phyloP scores from a whole-genome alignment of 2,797 vertebrate species.

The Melanotaenia maccullochi region DNA sequence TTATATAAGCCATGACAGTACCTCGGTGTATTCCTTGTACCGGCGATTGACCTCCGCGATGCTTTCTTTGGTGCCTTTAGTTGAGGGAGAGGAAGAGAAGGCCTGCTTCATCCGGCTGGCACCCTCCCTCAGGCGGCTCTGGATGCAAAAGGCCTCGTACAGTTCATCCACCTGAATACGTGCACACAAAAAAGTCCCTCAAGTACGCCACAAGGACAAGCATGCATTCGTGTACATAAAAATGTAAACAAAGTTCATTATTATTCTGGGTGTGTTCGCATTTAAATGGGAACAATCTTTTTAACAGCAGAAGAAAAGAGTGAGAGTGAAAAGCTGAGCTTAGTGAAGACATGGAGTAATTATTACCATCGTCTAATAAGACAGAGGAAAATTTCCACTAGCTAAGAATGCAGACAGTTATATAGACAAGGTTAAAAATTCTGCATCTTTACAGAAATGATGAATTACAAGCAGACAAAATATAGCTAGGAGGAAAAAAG shows the following conservation, averaged over 20 bases:
- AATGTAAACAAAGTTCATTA: constrained; percentile 3
- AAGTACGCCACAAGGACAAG: constrained; percentile 1
- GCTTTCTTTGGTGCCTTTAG: constrained; percentile 94
- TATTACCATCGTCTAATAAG: not conserved
- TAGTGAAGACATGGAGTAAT: not conserved
- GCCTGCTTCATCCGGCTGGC: constrained; percentile 98
- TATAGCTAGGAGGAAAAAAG: constrained; percentile 9
- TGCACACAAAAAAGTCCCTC: constrained; percentile 17
- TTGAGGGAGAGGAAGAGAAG: constrained; percentile 92
- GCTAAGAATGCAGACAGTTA: not conserved
- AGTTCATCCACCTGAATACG: constrained; percentile 94
- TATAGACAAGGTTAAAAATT: not conserved
- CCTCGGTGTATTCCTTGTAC: constrained; percentile 97
- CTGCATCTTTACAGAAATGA: not conserved
- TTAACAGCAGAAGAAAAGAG: not conserved
- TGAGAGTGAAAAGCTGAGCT: constrained; percentile 2
- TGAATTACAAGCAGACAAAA: not conserved
- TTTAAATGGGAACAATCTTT: constrained; percentile 37
- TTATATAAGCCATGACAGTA: constrained; percentile 54
- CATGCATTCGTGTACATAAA: not conserved
- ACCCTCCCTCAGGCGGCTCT: constrained; percentile 93
- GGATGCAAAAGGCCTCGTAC: constrained; percentile 97
- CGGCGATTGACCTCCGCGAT: constrained; percentile 92
- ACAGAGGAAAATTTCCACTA: not conserved
- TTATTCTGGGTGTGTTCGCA: constrained; percentile 46